Evolutionary conservation across 37 sponge, comb jelly and placozoan genomes (phyloP), one percentile per base, ranked within the genome.

Genomic region (Ephydatia muelleri): DNA sequence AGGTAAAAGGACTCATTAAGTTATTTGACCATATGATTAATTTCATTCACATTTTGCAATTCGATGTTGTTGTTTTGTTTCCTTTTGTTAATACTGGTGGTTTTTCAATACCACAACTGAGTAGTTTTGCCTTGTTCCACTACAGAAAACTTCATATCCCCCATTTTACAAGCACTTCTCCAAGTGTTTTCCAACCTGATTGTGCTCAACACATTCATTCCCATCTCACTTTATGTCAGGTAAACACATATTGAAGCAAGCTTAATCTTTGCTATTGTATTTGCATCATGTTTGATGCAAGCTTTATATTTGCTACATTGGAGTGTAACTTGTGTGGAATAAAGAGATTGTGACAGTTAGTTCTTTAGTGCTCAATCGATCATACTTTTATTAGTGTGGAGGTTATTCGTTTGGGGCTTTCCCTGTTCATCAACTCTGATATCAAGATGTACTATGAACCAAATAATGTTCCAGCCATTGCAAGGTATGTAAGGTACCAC

Each of bases 201-300:
- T 49, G 91, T 98, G 13, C 86, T 98, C 49, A 98, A 98, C 80
- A 97, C 99, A 31, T 84, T 98, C 67, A 95, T 98, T 0, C 99
- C 99, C 25, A 98, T 98, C 33, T 98, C 99, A 3, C 94, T 98
- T 67, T 98, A 98, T 84, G 99, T 98, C 86, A 94, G 95, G 97
- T 94, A 67, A 40, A 84, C 33, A 34, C 66, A 74, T 82, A 79
- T 67, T 19, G n/a, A 64, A 68, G 43, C 14, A 43, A 43, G 47
- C 47, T 43, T 43, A 43, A 11, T 43, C 47, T 43, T 43, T 43
- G 8, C 6, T 11, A 43, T 4, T 43, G 8, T 43, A 43, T 8
- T 43, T 11, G 43, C 43, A 43, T 43, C 43, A 43, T 43, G 43
- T 43, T 9, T 43, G 6, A 43, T 43, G n/a, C n/a, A n/a, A n/a